These are phyloP conservation scores for Dicrostonyx torquatus DNA, from an alignment of 2,797 vertebrate genomes.

Conservation along the genomic window DNA sequence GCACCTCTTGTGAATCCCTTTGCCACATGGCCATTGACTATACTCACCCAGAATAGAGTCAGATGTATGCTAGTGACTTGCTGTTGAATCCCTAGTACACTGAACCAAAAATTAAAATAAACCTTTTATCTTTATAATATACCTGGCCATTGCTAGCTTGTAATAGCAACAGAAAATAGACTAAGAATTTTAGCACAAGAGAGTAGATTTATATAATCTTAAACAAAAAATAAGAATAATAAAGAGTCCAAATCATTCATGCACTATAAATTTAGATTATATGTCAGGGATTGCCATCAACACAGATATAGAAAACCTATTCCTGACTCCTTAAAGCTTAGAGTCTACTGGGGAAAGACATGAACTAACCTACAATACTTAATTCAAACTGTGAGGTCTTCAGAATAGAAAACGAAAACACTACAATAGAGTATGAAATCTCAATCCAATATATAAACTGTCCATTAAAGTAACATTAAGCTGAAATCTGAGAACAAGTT, in stretches of 20 bases:
- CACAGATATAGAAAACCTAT: constrained; percentile 24
- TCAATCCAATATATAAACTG: neutral
- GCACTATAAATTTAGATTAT: constrained; percentile 15
- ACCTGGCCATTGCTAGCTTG: neutral
- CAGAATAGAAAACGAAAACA: neutral
- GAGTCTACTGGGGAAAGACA: constrained; percentile 7
- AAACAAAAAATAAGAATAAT: constrained; percentile 14
- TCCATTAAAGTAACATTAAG: constrained; percentile 3
- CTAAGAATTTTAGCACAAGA: neutral
- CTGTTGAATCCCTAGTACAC: neutral
- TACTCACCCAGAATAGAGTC: neutral
- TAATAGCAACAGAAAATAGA: neutral
- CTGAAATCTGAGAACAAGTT: constrained; percentile 39
- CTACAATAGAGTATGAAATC: neutral
- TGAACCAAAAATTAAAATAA: neutral
- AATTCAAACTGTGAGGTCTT: constrained; percentile 5
- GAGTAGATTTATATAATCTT: neutral
- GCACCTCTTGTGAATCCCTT: neutral
- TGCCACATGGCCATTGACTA: neutral
- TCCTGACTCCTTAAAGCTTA: neutral
- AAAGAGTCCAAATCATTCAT: neutral
- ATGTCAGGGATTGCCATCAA: neutral
- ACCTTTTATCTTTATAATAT: neutral
- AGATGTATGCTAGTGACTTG: neutral
- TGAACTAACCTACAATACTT: constrained; percentile 43